phyloP scores from a whole-genome alignment of 2,888 invertebrate genomes.

The Eupithecia subfuscata region DNA sequence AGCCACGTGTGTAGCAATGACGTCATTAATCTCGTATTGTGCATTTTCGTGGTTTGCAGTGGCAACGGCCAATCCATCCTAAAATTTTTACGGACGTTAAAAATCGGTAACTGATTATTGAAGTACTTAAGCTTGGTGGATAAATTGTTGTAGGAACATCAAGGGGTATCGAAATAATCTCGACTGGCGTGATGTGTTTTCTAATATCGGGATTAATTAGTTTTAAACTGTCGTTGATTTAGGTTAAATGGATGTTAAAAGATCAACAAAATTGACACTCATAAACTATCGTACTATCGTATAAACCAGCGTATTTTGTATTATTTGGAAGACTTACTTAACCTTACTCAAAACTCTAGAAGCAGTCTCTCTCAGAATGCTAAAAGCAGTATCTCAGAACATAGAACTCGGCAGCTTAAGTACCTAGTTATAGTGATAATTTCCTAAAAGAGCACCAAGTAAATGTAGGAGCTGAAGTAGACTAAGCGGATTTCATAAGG shows the following conservation, averaged over 20 bases:
- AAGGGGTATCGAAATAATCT: slow-evolving; percentile 42
- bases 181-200: slow-evolving; percentile 32
- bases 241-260: not conserved
- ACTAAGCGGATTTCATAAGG: slow-evolving; percentile 27
- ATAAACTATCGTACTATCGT: not conserved
- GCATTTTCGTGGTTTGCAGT: too few species aligned
- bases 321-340: not conserved
- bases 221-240: slow-evolving; percentile 3
- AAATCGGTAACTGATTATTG: not conserved
- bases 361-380: too few species aligned
- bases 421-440: not conserved
- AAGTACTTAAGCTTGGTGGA: slow-evolving; percentile 3
- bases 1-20: too few species aligned
- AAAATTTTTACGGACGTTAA: not conserved
- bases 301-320: too few species aligned
- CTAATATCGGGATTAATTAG: slow-evolving; percentile 12
- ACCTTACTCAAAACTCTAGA: too few species aligned
- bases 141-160: slow-evolving; percentile 35
- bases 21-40: too few species aligned
- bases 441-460: slow-evolving; percentile 25
- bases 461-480: slow-evolving; percentile 20
- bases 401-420: not conserved
- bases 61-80: not conserved
- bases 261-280: not conserved
- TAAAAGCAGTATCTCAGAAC: not conserved